Evolutionary conservation across 2,888 invertebrate genomes (phyloP), one percentile per base, ranked within the genome.

Genomic region (Apocheima hispidaria): DNA sequence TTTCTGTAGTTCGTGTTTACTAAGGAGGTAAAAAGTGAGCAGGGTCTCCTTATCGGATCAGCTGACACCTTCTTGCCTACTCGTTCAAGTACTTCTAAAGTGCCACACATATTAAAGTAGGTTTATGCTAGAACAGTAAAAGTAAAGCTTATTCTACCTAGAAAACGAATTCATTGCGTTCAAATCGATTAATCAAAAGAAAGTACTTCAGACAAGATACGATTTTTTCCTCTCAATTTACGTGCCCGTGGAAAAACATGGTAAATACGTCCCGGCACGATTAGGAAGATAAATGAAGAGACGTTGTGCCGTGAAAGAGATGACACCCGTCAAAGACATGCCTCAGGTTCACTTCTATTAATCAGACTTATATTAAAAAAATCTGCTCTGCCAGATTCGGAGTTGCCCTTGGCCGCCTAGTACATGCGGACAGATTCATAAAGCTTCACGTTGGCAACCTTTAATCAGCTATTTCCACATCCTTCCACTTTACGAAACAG

Each of bases 271-370:
- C 35, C 38, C 48, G 51, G 56, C 21, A 4, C 67, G 63, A 49
- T 63, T 65, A 69, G 55, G 60, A 60, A 71, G 68, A 72, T 70
- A 65, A 69, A 71, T 73, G 68, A 66, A 63, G 65, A 49, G 56
- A 58, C 60, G 50, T 51, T 55, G 44, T 60, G 33, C 55, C 57
- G 50, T 56, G 49, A 71, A 69, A 73, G 62, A 71, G 65, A 65
- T 68, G 74, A 71, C 63, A 28, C 30, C 48, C 54, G 65, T 74
- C 70, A 68, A 43, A 60, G 28, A 54, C 48, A 60, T 48, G 40
- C 50, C 36, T 59, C 46, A 20, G 53, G 59, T 14, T 53, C 52
- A 38, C 40, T 46, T 53, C 16, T 52, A 52, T 52, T 44, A 48
- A 21, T 41, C 52, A 46, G 48, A 40, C 40, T 52, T 35, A 52